Percentiles rank a stretch among this genome's conserved stretches.
These are phyloP conservation scores for Samia ricini DNA, from an alignment of 1,140 invertebrate species.

Conservation along the genomic window DNA sequence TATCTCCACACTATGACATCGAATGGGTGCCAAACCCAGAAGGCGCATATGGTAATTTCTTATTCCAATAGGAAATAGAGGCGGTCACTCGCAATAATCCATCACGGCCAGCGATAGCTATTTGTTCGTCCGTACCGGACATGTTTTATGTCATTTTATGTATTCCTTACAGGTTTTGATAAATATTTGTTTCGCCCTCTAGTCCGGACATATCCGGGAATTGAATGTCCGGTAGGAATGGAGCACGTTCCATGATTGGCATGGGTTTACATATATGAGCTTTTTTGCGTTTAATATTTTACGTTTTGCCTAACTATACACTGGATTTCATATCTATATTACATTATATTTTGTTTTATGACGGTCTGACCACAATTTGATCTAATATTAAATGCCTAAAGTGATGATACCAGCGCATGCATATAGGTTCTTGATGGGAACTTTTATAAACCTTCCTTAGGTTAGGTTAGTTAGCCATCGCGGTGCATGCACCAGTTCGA, in stretches of 20 bases:
- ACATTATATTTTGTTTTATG: neutral
- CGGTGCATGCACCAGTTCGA: too few species aligned
- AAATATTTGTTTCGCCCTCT: constrained; percentile 72
- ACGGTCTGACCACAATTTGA: too few species aligned
- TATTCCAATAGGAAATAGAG: constrained; percentile 75
- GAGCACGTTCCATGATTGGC: constrained; percentile 61
- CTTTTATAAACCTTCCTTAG: too few species aligned
- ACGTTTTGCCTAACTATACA: neutral
- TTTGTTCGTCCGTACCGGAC: constrained; percentile 55
- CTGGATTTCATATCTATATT: neutral
- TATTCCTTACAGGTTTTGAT: constrained; percentile 76
- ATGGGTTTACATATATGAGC: constrained; percentile 24
- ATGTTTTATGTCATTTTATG: constrained; percentile 74
- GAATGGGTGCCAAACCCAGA: constrained; percentile 37
- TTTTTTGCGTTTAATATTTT: constrained; percentile 11
- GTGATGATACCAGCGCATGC: too few species aligned
- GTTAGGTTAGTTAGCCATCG: too few species aligned
- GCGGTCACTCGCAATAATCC: constrained; percentile 76
- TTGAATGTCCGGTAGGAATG: constrained; percentile 65
- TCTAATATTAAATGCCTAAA: too few species aligned
- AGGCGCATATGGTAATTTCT: constrained; percentile 76
- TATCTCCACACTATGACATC: constrained; percentile 34
- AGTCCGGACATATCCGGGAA: constrained; percentile 68
- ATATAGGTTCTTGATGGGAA: too few species aligned
- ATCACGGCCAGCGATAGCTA: constrained; percentile 54